Base-by-base conservation (phyloP, 2,888 invertebrate species). In the Caenorhabditis japonica region DNA sequence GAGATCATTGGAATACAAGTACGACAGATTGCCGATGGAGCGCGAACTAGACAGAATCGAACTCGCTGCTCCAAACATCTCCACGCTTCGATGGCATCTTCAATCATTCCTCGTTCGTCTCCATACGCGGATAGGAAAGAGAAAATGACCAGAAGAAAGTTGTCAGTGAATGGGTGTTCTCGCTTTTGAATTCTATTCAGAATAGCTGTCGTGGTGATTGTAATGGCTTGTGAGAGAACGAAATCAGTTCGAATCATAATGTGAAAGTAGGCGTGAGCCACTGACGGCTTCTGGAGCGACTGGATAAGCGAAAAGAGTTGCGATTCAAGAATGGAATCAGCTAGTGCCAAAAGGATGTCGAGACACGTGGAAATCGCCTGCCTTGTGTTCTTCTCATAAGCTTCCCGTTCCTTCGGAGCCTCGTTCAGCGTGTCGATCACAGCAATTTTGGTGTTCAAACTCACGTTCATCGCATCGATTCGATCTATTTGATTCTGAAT, bases 81-180 rank as follows among this genome's bases (percentile, higher is more conserved):
- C 81, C 82, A 83, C 4, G 69, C 75, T 55, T 75, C 75, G 1
- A 74, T 49, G 39, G 84, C 83, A 59, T 86, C 86, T 49, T 86
- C 86, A 13, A 84, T 76, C 86, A 86, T 86, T 25, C 86, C 86
- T 36, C 73, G 55, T 38, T 86, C 86, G 60, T 86, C 86, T 10
- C 84, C 85, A 56, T 85, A 83, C 7, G 85, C 84, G 8, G 84
- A 84, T 7, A 86, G 60, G 53, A 85, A 86, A 1, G 84, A 83
- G 68, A 85, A 87, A 13, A 82, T 68, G 36, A 85, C 52, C 8
- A 86, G 75, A 4, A 81, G 60, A 10, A 82, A 74, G 33, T 80
- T 75, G 0, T 56, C 23, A 5, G 58, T 62, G 30, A 62, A 62
- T 21, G 62, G 56, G 8, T 44, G 27, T 61, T 76, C 75, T 17